Base-by-base conservation (phyloP, 2,113 vertebrate species). In the Eurypyga helias region DNA sequence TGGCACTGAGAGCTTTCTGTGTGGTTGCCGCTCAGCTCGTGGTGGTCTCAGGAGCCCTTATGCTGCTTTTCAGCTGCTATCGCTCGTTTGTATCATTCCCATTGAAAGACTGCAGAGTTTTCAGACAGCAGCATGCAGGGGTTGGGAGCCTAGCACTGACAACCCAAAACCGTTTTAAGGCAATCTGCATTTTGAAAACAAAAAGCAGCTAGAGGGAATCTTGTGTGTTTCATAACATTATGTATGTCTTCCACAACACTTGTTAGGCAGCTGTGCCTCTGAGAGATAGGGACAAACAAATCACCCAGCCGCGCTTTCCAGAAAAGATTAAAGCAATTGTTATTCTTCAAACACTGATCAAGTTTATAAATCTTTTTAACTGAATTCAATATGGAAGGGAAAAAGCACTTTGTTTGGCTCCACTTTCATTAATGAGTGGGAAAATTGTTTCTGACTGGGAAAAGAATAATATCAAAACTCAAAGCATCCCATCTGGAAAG, bases 311-410 rank as follows among this genome's bases (percentile, higher is more conserved):
- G 0, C 41, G 61, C 76, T 90, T 87, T 75, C 70, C 83, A 90
- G 58, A 48, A 58, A 90, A 92, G 89, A 89, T 92, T 92, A 95
- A 95, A 96, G 77, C 55, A 80, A 83, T 83, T 86, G 55, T 73
- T 94, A 28, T 90, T 91, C 52, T 94, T 94, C 78, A 80, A 82
- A 83, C 57, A 82, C 48, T 46, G n/a, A 96, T 91, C 54, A 91
- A 80, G 54, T 57, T 95, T 77, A 62, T 89, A 89, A 55, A 83
- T 89, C 28, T 81, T 89, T 69, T 86, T 7, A 92, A 7, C 23
- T 80, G 55, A 81, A 67, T 84, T 57, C 60, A 87, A 3, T 57
- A n/a, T 46, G 64, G 60, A 75, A 92, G 48, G 48, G 7, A 79
- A 92, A 86, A 90, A n/a, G 33, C 20, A 55, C 60, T 92, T 87